A percentile compares a stretch with the other conserved stretches of the same genome.
phyloP scores from a whole-genome alignment of 64 coral and sea anemone species.

The Montipora sp. region DNA sequence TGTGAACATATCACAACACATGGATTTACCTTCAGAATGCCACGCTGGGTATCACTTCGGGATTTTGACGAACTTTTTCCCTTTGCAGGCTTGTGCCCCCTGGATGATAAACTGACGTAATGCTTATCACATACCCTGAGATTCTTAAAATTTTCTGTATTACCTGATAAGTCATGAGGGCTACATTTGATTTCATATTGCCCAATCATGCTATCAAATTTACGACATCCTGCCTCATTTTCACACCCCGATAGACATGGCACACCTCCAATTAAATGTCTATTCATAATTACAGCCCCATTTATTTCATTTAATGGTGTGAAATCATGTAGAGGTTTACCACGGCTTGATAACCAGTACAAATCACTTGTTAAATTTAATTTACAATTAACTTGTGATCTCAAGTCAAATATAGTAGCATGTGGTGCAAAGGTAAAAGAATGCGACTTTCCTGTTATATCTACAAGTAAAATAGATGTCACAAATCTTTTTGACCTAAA shows the following conservation, averaged over 20 bases:
- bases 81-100: constrained; percentile 17
- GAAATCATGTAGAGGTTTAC: background rate
- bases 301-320: background rate
- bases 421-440: background rate
- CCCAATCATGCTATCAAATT: background rate
- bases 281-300: background rate
- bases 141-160: background rate
- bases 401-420: background rate
- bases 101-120: background rate
- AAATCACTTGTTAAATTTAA: constrained; percentile 18
- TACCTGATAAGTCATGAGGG: background rate
- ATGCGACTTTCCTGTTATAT: background rate
- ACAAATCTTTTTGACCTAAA: background rate
- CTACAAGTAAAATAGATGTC: background rate
- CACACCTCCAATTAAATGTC: constrained; percentile 8
- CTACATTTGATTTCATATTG: background rate
- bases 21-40: background rate
- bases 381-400: constrained; percentile 20
- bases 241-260: background rate
- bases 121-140: constrained; percentile 21
- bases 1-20: constrained; percentile 18
- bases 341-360: constrained; percentile 4
- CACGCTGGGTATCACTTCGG: background rate
- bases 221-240: background rate
- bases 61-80: background rate